phyloP scores from a whole-genome alignment of 30 jellyfish, hydroid and myxozoan species.

The Aurelia coerulea region DNA sequence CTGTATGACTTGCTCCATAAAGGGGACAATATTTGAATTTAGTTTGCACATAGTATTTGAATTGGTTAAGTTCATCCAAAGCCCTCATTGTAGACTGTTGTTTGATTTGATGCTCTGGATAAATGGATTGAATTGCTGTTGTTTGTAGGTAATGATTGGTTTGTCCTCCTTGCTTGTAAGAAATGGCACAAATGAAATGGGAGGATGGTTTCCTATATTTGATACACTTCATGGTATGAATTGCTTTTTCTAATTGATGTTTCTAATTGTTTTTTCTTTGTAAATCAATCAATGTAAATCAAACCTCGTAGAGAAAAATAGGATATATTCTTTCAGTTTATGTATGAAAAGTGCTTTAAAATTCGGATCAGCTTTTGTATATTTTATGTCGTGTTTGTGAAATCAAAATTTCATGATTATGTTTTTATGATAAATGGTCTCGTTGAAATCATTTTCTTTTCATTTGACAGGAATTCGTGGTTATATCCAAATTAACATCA shows the following conservation, averaged over 20 bases:
- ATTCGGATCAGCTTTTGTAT: too few relatives aligned
- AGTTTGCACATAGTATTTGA: too few relatives aligned
- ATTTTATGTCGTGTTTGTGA: too few relatives aligned
- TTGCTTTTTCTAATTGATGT: neutral
- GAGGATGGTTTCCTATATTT: constrained; percentile 96
- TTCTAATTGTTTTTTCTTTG: neutral
- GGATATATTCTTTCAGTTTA: too few relatives aligned
- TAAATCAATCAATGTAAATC: neutral
- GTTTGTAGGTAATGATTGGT: constrained; percentile 81
- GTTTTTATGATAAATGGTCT: neutral
- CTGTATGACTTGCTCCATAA: too few relatives aligned
- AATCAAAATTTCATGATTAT: too few relatives aligned
- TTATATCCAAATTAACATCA: constrained; percentile 67
- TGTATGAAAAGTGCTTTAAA: too few relatives aligned
- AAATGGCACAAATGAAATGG: constrained; percentile 91
- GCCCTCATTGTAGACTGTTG: too few relatives aligned
- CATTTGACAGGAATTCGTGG: constrained; percentile 88
- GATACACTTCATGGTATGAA: constrained; percentile 95
- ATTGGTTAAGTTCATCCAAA: too few relatives aligned
- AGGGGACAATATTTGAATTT: too few relatives aligned
- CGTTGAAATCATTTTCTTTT: neutral
- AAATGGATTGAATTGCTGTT: neutral
- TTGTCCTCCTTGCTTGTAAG: constrained; percentile 60
- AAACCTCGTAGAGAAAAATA: too few relatives aligned
- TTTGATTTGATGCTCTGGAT: too few relatives aligned